phyloP scores from a whole-genome alignment of 2,797 vertebrate species.

The Amphiprion clarkii region DNA sequence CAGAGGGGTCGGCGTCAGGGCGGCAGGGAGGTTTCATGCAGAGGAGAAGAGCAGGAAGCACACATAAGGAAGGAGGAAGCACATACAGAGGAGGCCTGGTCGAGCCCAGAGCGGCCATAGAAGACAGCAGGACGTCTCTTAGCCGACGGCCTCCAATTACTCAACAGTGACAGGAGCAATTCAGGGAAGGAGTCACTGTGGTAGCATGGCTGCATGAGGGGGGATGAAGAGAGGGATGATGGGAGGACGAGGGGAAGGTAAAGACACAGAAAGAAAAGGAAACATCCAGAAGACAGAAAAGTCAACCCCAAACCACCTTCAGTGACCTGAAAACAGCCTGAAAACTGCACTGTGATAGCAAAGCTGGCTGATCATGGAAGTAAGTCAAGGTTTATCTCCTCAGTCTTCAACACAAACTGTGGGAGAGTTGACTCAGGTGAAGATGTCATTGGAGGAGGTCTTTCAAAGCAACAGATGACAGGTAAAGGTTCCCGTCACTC shows the following conservation, averaged over 20 bases:
- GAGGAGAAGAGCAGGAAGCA: neutral
- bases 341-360: too few species aligned
- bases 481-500: conserved; percentile 68
- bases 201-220: conserved; percentile 87
- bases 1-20: neutral
- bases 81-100: conserved; percentile 89
- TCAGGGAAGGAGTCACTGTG: conserved; percentile 87
- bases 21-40: neutral
- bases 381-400: too few species aligned
- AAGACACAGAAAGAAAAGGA: conserved; percentile 44
- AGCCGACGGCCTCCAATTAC: conserved; percentile 89
- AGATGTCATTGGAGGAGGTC: too few species aligned
- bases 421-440: too few species aligned
- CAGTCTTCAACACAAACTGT: too few species aligned
- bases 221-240: conserved; percentile 26
- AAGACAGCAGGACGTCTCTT: conserved; percentile 86
- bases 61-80: conserved; percentile 29
- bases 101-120: conserved; percentile 85
- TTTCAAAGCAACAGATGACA: too few species aligned
- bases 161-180: conserved; percentile 90
- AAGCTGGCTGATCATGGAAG: too few species aligned
- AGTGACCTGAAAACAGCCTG: neutral
- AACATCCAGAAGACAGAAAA: conserved; percentile 52
- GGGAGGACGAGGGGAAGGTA: conserved; percentile 9
- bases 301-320: conserved; percentile 4